Percentiles rank a stretch among this genome's conserved stretches.
These are phyloP conservation scores for Leptogaster cylindrica DNA, from an alignment of 2,888 invertebrate species.

Conservation along the genomic window DNA sequence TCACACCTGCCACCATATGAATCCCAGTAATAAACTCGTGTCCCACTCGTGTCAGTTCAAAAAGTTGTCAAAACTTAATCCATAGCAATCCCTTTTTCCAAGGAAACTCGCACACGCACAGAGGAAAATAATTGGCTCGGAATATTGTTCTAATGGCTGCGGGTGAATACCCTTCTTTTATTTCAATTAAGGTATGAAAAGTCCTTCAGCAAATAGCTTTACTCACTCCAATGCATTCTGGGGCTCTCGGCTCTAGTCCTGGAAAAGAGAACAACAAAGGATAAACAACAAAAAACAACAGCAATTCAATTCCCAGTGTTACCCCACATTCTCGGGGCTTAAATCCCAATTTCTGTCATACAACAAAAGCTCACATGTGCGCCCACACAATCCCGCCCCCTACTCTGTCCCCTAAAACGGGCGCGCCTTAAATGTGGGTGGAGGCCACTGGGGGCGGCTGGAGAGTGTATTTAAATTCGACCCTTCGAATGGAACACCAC, in stretches of 20 bases:
- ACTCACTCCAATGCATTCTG: constrained; percentile 5
- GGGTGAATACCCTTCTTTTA: constrained; percentile 51
- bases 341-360: constrained; percentile 40
- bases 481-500: constrained; percentile 33
- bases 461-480: constrained; percentile 43
- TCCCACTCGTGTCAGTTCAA: constrained; percentile 41
- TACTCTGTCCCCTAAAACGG: not conserved
- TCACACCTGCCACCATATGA: not conserved
- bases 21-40: constrained; percentile 3
- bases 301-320: constrained; percentile 16
- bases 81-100: constrained; percentile 47
- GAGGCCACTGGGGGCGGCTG: not conserved
- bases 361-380: constrained; percentile 42
- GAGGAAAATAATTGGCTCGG: constrained; percentile 50
- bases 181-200: constrained; percentile 51
- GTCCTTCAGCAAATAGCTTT: constrained; percentile 44
- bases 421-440: not conserved
- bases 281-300: constrained; percentile 41
- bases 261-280: constrained; percentile 37
- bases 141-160: constrained; percentile 49
- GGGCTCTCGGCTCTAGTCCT: constrained; percentile 1
- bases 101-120: constrained; percentile 39
- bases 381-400: constrained; percentile 4
- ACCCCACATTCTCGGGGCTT: constrained; percentile 25
- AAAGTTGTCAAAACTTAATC: constrained; percentile 49